Conservation (phyloP, 2,797 vertebrate genomes). For the Synaphobranchus kaupii region DNA sequence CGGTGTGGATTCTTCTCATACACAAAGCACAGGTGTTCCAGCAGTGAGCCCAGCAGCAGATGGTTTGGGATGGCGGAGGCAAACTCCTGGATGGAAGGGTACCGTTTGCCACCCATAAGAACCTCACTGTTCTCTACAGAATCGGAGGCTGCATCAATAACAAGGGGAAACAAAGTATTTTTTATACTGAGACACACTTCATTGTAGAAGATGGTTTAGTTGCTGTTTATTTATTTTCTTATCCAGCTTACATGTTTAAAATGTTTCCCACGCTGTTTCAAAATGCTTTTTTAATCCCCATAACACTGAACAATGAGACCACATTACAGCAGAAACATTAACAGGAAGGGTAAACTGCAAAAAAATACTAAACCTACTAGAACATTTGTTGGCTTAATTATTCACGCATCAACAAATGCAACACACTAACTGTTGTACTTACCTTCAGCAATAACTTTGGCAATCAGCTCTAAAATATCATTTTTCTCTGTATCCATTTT, state of each 20-base stretch:
- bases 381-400: background rate
- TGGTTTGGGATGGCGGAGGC: conserved; percentile 93
- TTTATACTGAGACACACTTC: background rate
- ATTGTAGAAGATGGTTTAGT: background rate
- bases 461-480: conserved; percentile 71
- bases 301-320: background rate
- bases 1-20: conserved; percentile 84
- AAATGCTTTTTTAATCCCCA: background rate
- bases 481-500: conserved; percentile 68
- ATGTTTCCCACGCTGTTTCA: background rate
- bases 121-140: conserved; percentile 77
- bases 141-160: conserved; percentile 80
- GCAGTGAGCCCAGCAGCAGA: conserved; percentile 88
- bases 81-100: conserved; percentile 74
- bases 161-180: conserved; percentile 21
- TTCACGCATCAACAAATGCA: background rate
- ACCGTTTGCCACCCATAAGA: conserved; percentile 69
- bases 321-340: background rate
- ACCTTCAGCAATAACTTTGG: conserved; percentile 78
- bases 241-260: background rate
- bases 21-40: conserved; percentile 93
- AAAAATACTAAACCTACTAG: background rate
- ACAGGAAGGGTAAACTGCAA: background rate
- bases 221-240: background rate
- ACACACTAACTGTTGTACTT: conserved; percentile 43